These are phyloP conservation scores for Mimachlamys varia DNA, from an alignment of 2,888 invertebrate species.

Conservation along the genomic window DNA sequence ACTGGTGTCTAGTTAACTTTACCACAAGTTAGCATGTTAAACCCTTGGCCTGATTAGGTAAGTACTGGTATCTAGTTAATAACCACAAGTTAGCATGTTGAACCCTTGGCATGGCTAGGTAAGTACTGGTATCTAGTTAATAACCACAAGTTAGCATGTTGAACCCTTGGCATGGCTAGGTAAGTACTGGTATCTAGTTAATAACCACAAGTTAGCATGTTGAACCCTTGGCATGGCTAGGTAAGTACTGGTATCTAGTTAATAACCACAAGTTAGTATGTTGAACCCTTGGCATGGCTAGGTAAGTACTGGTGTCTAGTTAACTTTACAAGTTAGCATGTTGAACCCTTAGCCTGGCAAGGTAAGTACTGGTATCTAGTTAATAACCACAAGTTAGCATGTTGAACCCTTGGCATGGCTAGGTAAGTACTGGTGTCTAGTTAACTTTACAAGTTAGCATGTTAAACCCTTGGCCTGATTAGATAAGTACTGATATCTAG, in stretches of 20 bases:
- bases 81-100: not conserved
- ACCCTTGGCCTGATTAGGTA: not conserved
- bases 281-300: not conserved
- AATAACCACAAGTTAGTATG: too few species aligned
- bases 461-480: too few species aligned
- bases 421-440: too few species aligned
- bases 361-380: not conserved
- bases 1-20: not conserved
- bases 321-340: not conserved
- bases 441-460: too few species aligned
- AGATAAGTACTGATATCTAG: too few species aligned
- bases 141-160: too few species aligned
- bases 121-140: too few species aligned
- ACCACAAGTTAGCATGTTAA: not conserved
- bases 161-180: too few species aligned
- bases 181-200: too few species aligned
- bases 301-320: not conserved
- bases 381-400: not conserved
- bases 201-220: too few species aligned
- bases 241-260: too few species aligned
- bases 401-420: not conserved
- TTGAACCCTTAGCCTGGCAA: not conserved
- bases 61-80: not conserved
- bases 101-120: not conserved
- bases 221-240: too few species aligned